Conservation (phyloP, 2,797 vertebrate species). For the Myotis findleyi region DNA sequence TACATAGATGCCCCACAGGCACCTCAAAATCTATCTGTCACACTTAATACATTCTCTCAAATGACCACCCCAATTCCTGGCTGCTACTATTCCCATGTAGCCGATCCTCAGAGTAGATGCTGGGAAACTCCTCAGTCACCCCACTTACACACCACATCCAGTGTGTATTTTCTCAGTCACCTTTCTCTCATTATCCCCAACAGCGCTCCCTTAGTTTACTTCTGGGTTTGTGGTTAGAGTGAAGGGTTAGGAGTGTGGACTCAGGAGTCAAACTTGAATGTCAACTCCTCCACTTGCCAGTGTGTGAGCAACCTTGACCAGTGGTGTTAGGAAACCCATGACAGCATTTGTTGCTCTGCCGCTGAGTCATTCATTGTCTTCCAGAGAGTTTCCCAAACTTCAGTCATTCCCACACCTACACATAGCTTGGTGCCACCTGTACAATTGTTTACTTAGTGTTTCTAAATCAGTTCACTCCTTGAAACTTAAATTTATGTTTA, state of each 20-base stretch:
- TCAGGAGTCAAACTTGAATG: neutral
- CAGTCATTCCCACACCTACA: neutral
- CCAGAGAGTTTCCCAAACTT: conserved; percentile 19
- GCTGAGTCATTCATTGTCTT: neutral
- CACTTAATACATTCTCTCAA: neutral
- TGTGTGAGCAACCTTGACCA: neutral
- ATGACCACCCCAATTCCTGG: neutral
- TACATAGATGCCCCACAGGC: neutral
- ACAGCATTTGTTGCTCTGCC: neutral
- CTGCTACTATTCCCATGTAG: neutral
- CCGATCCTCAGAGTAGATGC: neutral
- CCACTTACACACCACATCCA: too few species aligned
- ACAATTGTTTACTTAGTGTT: neutral
- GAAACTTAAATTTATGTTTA: conserved; percentile 8
- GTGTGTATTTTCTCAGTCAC: neutral
- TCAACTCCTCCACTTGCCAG: neutral
- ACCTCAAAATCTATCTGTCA: neutral
- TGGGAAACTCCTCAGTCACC: neutral
- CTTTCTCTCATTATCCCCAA: neutral
- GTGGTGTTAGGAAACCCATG: neutral
- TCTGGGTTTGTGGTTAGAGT: neutral
- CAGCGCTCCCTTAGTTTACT: neutral
- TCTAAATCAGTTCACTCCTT: neutral
- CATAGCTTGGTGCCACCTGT: neutral
- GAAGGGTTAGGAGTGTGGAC: neutral